Percentiles rank a stretch among this genome's conserved stretches.
Conservation (phyloP, 2,113 vertebrate species). For the Muscicapa adusta region DNA sequence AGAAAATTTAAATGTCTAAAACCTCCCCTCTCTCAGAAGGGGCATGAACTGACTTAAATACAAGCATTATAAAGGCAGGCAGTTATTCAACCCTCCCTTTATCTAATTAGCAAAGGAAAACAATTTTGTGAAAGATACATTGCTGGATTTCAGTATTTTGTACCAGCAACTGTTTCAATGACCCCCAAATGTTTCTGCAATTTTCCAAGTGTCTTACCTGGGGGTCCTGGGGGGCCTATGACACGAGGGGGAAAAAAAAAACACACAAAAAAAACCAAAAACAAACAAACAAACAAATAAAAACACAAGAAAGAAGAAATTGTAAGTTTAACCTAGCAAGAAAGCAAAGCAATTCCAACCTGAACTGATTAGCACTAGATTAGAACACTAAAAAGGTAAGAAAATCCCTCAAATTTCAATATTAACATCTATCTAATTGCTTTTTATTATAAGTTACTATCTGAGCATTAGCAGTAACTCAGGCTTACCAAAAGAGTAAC, state of each 20-base stretch:
- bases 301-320: neutral
- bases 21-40: neutral
- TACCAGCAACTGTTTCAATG: neutral
- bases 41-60: neutral
- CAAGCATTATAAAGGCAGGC: neutral
- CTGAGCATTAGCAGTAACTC: neutral
- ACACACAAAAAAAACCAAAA: neutral
- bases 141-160: neutral
- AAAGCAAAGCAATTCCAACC: neutral
- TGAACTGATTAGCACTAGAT: neutral
- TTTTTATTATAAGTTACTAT: neutral
- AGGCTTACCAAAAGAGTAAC: neutral
- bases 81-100: neutral
- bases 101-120: neutral
- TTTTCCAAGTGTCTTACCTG: slow-evolving; percentile 75
- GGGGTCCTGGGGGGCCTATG: slow-evolving; percentile 88
- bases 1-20: neutral
- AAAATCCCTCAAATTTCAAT: neutral
- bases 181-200: neutral
- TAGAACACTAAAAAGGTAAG: neutral
- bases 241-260: neutral
- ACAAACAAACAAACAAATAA: neutral
- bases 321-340: neutral
- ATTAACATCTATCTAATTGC: neutral
- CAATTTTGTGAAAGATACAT: neutral